These are phyloP conservation scores for Ameiurus melas DNA, from an alignment of 2,113 vertebrate genomes.

Conservation along the genomic window DNA sequence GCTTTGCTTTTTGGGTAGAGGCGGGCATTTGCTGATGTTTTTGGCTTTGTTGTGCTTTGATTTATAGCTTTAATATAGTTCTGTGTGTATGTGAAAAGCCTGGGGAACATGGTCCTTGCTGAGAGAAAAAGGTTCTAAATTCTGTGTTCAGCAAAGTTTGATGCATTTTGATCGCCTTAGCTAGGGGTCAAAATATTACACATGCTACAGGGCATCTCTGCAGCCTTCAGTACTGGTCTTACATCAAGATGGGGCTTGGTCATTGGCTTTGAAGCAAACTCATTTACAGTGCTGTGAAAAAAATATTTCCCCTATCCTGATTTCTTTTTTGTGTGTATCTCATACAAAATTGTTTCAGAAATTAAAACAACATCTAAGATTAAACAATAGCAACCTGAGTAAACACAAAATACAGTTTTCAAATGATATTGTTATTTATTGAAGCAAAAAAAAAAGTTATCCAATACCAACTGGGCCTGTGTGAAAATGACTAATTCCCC, in stretches of 20 bases:
- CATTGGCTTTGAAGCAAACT: background rate
- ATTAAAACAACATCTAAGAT: too few relatives aligned
- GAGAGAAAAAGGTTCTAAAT: background rate
- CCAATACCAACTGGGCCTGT: too few relatives aligned
- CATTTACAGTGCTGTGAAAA: too few relatives aligned
- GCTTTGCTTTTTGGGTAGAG: background rate
- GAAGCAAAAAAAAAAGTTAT: too few relatives aligned
- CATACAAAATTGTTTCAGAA: too few relatives aligned
- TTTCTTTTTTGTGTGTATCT: too few relatives aligned
- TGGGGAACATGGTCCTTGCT: background rate
- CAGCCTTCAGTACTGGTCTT: background rate
- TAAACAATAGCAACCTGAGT: too few relatives aligned
- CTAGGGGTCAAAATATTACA: background rate
- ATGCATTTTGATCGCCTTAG: background rate
- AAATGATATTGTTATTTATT: too few relatives aligned
- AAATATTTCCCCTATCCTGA: too few relatives aligned
- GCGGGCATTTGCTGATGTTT: background rate
- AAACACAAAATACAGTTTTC: too few relatives aligned
- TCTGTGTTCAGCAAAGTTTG: background rate
- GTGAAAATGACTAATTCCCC: too few relatives aligned
- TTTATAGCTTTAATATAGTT: constrained; percentile 9
- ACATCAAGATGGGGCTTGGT: background rate
- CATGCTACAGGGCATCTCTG: background rate
- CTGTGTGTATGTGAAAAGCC: background rate
- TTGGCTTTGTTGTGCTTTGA: background rate